Conservation (phyloP, 2,113 vertebrate genomes). For the Zapornia atra region DNA sequence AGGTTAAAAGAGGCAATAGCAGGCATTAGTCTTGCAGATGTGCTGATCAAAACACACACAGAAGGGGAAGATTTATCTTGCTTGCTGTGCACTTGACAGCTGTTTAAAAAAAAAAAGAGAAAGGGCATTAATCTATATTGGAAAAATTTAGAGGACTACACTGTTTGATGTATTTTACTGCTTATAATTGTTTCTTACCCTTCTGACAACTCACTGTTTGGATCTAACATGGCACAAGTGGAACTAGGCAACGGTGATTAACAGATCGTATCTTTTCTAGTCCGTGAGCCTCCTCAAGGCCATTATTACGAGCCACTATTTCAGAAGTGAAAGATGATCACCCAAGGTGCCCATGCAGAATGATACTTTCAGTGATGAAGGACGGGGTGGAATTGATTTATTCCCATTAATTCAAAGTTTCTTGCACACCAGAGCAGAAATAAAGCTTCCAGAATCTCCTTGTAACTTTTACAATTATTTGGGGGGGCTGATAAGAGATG, state of each 20-base stretch:
- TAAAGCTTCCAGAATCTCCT: neutral
- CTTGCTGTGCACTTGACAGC: neutral
- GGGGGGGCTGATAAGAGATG: neutral
- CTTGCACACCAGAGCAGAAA: neutral
- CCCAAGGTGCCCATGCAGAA: neutral
- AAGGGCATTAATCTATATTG: neutral
- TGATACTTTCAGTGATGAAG: neutral
- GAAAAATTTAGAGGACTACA: neutral
- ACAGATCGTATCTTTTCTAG: neutral
- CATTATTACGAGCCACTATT: neutral
- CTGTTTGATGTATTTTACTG: neutral
- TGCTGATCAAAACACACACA: neutral
- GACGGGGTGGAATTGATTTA: neutral
- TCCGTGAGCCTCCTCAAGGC: neutral
- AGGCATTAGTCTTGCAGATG: neutral
- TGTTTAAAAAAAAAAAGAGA: neutral
- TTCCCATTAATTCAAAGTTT: neutral
- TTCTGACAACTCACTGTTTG: neutral
- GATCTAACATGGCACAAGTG: neutral
- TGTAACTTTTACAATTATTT: neutral
- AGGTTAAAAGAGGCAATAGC: neutral
- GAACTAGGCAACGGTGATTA: neutral
- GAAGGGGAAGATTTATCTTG: neutral
- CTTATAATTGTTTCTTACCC: constrained; percentile 21
- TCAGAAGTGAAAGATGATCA: neutral